Percentiles rank a stretch among this genome's conserved stretches.
Conservation (phyloP, 2,113 vertebrate species). For the Myrmecobius fasciatus region DNA sequence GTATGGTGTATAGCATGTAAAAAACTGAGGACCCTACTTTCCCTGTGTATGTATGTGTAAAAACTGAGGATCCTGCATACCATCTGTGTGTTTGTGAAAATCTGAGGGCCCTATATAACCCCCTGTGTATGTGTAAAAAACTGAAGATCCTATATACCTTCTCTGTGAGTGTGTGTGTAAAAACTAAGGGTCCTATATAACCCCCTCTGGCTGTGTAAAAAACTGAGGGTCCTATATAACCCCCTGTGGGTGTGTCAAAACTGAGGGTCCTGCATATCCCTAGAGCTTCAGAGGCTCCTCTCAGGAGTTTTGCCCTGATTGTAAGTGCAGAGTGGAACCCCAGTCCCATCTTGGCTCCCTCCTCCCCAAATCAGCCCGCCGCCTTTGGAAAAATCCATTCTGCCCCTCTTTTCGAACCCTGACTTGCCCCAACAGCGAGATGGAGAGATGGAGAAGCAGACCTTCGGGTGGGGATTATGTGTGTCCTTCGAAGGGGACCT, state of each 20-base stretch:
- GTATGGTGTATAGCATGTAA: no score
- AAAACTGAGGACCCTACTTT: no score
- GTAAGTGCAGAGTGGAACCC: not conserved
- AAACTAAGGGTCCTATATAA: not conserved
- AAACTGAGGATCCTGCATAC: no score
- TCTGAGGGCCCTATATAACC: no score
- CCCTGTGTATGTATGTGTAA: no score
- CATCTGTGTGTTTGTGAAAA: no score
- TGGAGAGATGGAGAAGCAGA: constrained; percentile 52
- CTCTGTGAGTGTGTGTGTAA: not conserved
- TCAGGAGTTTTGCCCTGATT: not conserved
- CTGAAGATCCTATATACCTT: no score
- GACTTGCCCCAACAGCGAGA: not conserved
- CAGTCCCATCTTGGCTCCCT: not conserved
- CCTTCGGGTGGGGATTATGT: constrained; percentile 68
- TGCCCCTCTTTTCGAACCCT: constrained; percentile 46
- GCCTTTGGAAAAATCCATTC: constrained; percentile 60
- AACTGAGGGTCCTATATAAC: no score
- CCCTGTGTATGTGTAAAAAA: no score
- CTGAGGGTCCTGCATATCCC: not conserved
- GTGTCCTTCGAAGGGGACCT: constrained; percentile 59
- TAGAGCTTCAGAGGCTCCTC: not conserved
- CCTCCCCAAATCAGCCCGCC: constrained; percentile 37
- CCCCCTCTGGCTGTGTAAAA: no score
- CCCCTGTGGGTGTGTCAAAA: not conserved